Percentiles rank a stretch among this genome's conserved stretches.
phyloP scores from a whole-genome alignment of 1,140 invertebrate species.

The Drosophila nasuta region DNA sequence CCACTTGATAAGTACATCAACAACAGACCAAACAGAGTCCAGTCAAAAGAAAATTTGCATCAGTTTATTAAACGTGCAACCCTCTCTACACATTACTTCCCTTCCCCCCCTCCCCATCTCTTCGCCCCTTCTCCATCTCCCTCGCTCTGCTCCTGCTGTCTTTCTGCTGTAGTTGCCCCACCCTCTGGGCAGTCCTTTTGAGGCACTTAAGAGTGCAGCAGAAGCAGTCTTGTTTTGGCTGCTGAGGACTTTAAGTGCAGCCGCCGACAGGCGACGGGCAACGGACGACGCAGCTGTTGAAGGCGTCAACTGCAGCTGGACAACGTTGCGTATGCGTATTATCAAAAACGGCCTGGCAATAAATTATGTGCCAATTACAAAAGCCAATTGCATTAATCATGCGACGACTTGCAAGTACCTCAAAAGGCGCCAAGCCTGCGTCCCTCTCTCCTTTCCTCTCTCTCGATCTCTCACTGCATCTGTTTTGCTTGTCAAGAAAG shows the following conservation, averaged over 20 bases:
- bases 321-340: conserved; percentile 73
- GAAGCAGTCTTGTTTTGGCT: conserved; percentile 20
- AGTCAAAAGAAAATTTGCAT: conserved; percentile 71
- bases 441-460: background rate
- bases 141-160: background rate
- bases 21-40: conserved; percentile 49
- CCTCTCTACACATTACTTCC: background rate
- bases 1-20: conserved; percentile 60
- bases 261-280: background rate
- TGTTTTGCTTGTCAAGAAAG: conserved; percentile 79
- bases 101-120: background rate
- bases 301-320: conserved; percentile 67
- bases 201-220: conserved; percentile 59
- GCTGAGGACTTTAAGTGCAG: conserved; percentile 33
- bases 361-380: conserved; percentile 83
- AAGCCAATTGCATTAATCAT: conserved; percentile 83
- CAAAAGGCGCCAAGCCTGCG: conserved; percentile 56
- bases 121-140: background rate
- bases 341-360: conserved; percentile 61
- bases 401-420: conserved; percentile 66
- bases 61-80: conserved; percentile 66
- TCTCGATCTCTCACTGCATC: conserved; percentile 34
- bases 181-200: conserved; percentile 17
- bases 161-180: conserved; percentile 1
- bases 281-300: conserved; percentile 40